Evolutionary conservation across 2,888 invertebrate species (phyloP), one percentile per base, ranked within the genome.

Genomic region (Pantelozetes paolii): DNA sequence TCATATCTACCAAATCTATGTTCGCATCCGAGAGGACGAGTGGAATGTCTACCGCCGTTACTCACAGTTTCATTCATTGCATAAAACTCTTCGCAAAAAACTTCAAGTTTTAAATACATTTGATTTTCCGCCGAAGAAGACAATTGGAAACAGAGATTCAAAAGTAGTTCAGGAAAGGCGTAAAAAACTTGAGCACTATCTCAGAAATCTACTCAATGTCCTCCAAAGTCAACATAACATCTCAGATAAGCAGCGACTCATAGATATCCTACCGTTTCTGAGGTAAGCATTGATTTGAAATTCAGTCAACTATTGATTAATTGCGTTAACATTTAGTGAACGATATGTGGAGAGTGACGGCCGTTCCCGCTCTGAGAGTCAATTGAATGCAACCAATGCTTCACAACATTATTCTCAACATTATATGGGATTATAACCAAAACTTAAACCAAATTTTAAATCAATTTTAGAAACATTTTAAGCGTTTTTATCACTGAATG

Each of bases 41-140:
- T 96, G 96, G 96, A 94, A 92, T 80, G 89, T 96, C n/a, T 94
- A 94, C 82, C 87, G 94, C 78, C 87, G 97, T 80, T 97, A 96
- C 81, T 90, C 93, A 9, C 94, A 96, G 82, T 96, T 97, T 83
- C 87, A 92, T 81, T 88, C 90, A 77, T 84, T 96, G 36, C 93
- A 96, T 82, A 87, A 88, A 76, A 89, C 90, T 78, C 84, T 95
- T 57, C 91, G 90, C 81, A 93, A 92, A 81, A 87, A 90, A 80
- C 91, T 92, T 81, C 87, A 89, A 0, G 85, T 89, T 75, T 11
- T 62, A 9, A 62, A 62, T 30, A 30, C 73, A 15, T 91, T 93
- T 81, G 91, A 92, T 57, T 95, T 97, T 84, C 96, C 97, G 11
- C 94, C 94, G 0, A 97, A 97, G 83, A 96, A 94, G 84, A 90